Evolutionary conservation across 2,113 vertebrate genomes (phyloP), one percentile per base, ranked within the genome.

Genomic region (Istiophorus platypterus): DNA sequence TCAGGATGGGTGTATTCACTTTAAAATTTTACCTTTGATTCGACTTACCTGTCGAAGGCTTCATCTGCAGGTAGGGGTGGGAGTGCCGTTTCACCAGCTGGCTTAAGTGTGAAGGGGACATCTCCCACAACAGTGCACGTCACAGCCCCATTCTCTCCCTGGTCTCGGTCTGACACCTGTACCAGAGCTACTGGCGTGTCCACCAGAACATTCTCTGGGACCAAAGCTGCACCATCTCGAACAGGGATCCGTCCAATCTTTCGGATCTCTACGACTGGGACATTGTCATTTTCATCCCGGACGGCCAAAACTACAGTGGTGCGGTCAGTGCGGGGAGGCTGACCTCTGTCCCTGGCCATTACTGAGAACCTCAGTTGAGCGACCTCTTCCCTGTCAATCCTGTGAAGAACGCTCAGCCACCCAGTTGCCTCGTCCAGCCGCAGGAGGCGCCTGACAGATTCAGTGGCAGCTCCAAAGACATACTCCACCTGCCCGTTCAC

Each of bases 401-500:
- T 96, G 89, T 98, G 97, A 69, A 99, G 87, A 79, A 99, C 98
- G 0, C 97, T 99, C 52, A 99, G 95, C 97, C 98, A 99, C 18
- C 98, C 98, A 0, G 97, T 97, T 3, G 95, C 94, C 91, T 98
- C 97, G 5, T 99, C 98, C 31, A 99, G 90, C n/a, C 97, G 90
- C 59, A 99, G 94, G 0, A 99, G 93, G 17, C 97, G 92, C 26
- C 98, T 74, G 29, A 98, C 97, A 0, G 97, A 97, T 90, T 99
- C 98, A 0, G 97, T 98, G 58, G 98, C 98, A 0, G 97, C 97
- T 74, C 98, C 98, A 0, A 99, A 98, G 31, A 98, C 97, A 0
- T 99, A 99, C 87, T 99, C 97, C 56, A 99, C 97, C 94, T 99
- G 97, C 15, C 98, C 97, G 0, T 99, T 99, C 70, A 98, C 97